phyloP scores from a whole-genome alignment of 2,113 vertebrate species.

The Circaetus cinerascens region DNA sequence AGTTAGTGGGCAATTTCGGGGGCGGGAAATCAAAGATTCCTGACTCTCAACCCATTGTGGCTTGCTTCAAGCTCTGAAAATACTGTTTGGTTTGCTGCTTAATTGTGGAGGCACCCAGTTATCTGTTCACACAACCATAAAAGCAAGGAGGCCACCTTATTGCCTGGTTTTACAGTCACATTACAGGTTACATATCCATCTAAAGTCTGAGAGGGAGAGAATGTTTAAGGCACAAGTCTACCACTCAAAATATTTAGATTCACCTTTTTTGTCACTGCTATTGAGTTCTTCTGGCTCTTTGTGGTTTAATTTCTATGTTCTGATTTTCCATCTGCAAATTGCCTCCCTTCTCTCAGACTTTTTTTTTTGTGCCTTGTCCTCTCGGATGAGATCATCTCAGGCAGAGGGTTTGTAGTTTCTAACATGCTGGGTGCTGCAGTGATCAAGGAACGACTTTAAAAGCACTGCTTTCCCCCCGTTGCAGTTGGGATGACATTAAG shows the following conservation, averaged over 20 bases:
- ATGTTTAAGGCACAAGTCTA: rapidly evolving
- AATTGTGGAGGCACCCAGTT: neutral
- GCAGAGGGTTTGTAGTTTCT: neutral
- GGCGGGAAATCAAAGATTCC: neutral
- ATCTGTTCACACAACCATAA: rapidly evolving
- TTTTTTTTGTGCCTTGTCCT: neutral
- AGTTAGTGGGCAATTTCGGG: neutral
- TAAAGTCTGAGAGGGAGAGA: neutral
- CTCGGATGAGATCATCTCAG: no score
- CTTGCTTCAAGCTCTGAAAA: neutral
- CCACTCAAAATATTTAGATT: rapidly evolving
- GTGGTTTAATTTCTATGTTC: neutral
- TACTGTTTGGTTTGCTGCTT: neutral
- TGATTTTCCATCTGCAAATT: neutral
- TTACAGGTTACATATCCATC: rapidly evolving
- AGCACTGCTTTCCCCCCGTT: neutral
- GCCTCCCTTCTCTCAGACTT: neutral
- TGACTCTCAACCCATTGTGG: neutral
- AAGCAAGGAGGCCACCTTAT: no score
- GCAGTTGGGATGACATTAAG: neutral
- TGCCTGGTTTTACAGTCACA: rapidly evolving
- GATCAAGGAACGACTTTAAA: neutral
- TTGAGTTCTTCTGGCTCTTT: neutral
- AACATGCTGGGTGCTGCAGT: rapidly evolving
- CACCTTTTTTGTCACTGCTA: neutral